Conservation (phyloP, 2,888 invertebrate genomes). For the Eudemis profundana region DNA sequence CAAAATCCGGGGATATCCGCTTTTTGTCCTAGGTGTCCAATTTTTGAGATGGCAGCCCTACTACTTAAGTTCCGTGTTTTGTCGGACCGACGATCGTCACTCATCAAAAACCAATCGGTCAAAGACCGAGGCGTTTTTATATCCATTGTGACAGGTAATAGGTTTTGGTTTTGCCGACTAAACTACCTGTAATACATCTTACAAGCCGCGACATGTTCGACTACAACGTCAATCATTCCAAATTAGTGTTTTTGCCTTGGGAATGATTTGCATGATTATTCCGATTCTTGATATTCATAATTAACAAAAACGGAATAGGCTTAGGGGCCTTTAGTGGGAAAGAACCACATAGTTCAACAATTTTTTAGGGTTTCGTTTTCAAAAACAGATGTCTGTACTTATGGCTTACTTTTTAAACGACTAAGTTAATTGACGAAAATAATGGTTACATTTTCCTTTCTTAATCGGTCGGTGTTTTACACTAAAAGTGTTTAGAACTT, state of each 20-base stretch:
- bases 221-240: slow-evolving; percentile 10
- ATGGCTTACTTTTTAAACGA: no score
- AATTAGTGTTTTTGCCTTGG: slow-evolving; percentile 8
- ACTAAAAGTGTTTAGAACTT: no score
- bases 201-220: slow-evolving; percentile 4
- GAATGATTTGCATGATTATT: slow-evolving; percentile 6
- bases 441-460: no score
- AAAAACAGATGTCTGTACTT: no score
- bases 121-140: neutral
- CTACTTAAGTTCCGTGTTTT: neutral
- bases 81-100: neutral
- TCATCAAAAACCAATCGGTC: neutral
- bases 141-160: neutral
- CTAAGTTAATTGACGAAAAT: no score
- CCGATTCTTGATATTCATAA: slow-evolving; percentile 11
- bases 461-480: no score
- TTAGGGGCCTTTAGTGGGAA: neutral
- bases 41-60: no score
- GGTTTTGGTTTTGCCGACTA: neutral
- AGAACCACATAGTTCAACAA: no score
- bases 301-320: slow-evolving; percentile 11
- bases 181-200: neutral
- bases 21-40: no score
- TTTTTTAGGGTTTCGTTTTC: no score
- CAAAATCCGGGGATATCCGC: no score